phyloP scores from a whole-genome alignment of 1,140 invertebrate species.

The Calliopsis andreniformis region DNA sequence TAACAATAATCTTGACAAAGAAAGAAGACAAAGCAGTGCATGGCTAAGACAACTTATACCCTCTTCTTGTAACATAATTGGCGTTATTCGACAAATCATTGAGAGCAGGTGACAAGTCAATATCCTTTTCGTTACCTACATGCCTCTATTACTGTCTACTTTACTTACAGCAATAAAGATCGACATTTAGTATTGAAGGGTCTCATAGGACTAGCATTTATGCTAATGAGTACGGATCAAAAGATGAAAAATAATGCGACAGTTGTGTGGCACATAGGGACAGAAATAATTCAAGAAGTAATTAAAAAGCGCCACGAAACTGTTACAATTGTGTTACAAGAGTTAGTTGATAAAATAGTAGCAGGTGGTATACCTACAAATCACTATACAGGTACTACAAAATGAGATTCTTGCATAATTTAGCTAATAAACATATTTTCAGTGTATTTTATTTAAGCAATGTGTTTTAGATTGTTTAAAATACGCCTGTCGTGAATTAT shows the following conservation, averaged over 20 bases:
- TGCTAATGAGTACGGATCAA: slow-evolving; percentile 77
- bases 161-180: slow-evolving; percentile 77
- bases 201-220: slow-evolving; percentile 82
- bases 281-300: slow-evolving; percentile 80
- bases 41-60: slow-evolving; percentile 82
- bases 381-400: slow-evolving; percentile 81
- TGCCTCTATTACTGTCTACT: background rate
- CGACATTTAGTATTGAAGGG: slow-evolving; percentile 82
- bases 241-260: slow-evolving; percentile 65
- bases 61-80: slow-evolving; percentile 73
- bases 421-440: background rate
- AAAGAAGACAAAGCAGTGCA: slow-evolving; percentile 77
- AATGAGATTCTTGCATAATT: background rate
- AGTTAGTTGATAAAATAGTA: slow-evolving; percentile 80
- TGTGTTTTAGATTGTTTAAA: slow-evolving; percentile 81
- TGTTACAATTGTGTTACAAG: slow-evolving; percentile 77
- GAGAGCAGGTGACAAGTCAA: slow-evolving; percentile 78
- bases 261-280: slow-evolving; percentile 78
- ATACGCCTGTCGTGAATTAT: slow-evolving; percentile 78
- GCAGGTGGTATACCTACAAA: slow-evolving; percentile 69
- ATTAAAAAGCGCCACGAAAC: slow-evolving; percentile 80
- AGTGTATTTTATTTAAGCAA: background rate
- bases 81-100: slow-evolving; percentile 79
- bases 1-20: slow-evolving; percentile 79
- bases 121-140: background rate